A percentile compares a stretch with the other conserved stretches of the same genome.
These are phyloP conservation scores for Onthophagus sagittarius DNA, from an alignment of 2,888 invertebrate genomes.

Conservation along the genomic window DNA sequence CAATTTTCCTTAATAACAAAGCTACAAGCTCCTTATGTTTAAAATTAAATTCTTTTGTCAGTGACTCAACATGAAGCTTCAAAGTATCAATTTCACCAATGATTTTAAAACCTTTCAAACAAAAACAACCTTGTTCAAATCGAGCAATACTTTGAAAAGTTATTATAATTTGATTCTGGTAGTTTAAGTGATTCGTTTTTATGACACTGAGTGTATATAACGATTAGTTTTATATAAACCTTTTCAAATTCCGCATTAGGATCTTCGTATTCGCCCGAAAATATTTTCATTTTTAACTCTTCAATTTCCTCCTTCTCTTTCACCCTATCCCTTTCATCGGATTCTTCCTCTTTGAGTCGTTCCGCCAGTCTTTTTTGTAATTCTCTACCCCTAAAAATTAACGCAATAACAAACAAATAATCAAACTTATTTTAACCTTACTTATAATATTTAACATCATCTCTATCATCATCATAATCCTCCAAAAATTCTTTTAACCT, in stretches of 20 bases:
- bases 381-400: constrained; percentile 67
- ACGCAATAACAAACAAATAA: neutral
- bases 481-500: constrained; percentile 95
- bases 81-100: no score
- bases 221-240: constrained; percentile 40
- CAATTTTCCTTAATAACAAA: no score
- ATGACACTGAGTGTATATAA: no score
- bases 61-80: no score
- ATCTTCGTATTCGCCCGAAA: constrained; percentile 63
- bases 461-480: constrained; percentile 97
- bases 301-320: constrained; percentile 87
- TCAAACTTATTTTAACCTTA: constrained; percentile 40
- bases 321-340: constrained; percentile 84
- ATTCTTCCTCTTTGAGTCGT: constrained; percentile 89
- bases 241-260: constrained; percentile 63
- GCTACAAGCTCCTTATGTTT: no score
- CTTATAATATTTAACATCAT: constrained; percentile 97
- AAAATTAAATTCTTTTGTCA: no score
- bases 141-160: no score
- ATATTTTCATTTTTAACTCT: constrained; percentile 74
- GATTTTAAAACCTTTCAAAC: no score
- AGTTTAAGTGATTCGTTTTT: no score
- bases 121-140: no score
- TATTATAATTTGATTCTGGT: no score
- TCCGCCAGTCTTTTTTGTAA: constrained; percentile 86